Evolutionary conservation across 2,113 vertebrate genomes (phyloP).

Genomic region (Elachura formosa): DNA sequence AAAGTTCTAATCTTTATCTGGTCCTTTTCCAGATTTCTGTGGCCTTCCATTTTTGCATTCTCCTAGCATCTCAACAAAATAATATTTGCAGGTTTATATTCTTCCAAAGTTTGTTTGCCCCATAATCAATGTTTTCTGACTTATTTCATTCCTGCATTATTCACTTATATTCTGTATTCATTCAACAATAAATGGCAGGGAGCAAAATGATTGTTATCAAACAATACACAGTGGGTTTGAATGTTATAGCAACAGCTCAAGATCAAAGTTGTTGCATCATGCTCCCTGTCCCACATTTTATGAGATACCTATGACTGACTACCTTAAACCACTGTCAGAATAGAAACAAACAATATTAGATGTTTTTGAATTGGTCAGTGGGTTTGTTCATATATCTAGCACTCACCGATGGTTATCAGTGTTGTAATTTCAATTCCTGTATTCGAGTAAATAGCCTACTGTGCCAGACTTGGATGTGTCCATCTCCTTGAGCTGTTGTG

Average conservation of each 20-base stretch:
- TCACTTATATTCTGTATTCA: background rate
- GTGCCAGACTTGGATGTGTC: background rate
- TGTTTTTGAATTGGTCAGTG: background rate
- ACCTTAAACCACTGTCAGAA: background rate
- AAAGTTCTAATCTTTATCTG: background rate
- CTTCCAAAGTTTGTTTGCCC: background rate
- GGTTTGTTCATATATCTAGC: background rate
- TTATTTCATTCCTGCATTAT: background rate
- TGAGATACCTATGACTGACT: background rate
- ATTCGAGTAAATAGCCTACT: background rate
- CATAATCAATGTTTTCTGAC: background rate
- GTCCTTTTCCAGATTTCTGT: background rate
- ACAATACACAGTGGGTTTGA: background rate
- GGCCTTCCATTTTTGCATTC: background rate
- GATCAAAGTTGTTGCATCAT: background rate
- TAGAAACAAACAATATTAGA: background rate
- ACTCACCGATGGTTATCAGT: background rate
- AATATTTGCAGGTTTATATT: background rate
- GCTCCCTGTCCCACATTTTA: background rate
- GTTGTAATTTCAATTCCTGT: background rate
- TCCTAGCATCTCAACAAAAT: background rate
- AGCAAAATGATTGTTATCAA: background rate
- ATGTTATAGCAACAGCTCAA: background rate
- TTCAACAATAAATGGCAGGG: background rate
- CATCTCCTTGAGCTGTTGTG: background rate